phyloP scores from a whole-genome alignment of 2,113 vertebrate genomes.

The Echinops telfairi region DNA sequence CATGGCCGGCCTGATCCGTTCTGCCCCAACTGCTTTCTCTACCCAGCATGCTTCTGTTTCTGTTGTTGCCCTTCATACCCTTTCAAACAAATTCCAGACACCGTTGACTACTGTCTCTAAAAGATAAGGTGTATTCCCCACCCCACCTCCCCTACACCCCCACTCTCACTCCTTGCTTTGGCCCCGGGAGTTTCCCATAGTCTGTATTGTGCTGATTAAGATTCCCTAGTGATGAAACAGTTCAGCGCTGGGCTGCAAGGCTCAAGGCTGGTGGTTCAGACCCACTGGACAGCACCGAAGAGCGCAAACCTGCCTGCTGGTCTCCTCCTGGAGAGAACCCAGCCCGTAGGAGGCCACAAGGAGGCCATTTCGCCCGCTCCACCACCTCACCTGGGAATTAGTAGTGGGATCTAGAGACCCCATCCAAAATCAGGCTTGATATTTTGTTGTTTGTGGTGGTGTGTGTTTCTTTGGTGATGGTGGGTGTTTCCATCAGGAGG shows the following conservation, averaged over 20 bases:
- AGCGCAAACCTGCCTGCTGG: too few species aligned
- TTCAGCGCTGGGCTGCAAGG: neutral
- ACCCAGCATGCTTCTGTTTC: neutral
- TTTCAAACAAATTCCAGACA: slow-evolving; percentile 21
- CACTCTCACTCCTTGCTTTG: neutral
- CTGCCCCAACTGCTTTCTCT: neutral
- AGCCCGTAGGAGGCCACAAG: too few species aligned
- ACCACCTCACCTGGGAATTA: neutral
- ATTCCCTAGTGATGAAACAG: neutral
- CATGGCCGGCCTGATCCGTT: neutral
- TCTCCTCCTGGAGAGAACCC: too few species aligned
- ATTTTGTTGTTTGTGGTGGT: neutral
- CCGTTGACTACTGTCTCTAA: neutral
- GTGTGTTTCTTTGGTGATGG: neutral
- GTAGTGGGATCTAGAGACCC: neutral
- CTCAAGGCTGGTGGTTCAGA: neutral
- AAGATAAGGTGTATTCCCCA: neutral
- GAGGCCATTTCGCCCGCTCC: neutral
- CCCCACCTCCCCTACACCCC: too few species aligned
- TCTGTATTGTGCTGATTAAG: neutral
- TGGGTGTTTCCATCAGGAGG: neutral
- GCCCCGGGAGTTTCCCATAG: neutral
- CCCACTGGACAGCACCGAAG: neutral
- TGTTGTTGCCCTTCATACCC: neutral
- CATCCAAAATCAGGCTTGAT: neutral